Conservation (phyloP, 2,888 invertebrate species). For the Gymnocheta viridis region DNA sequence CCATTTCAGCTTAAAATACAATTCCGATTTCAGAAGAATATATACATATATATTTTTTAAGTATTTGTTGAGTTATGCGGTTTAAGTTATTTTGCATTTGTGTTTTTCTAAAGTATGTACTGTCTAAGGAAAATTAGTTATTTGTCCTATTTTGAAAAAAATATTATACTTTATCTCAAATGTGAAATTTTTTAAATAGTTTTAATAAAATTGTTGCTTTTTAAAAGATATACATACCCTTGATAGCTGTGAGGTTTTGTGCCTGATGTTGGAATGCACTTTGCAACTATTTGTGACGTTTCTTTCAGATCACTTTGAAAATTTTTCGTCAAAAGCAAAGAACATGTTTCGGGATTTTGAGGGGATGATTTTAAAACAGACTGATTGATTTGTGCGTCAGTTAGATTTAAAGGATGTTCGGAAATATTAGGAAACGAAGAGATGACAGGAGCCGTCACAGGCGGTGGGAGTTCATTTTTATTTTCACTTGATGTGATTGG, state of each 20-base stretch:
- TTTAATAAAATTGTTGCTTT: too few relatives aligned
- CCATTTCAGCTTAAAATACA: too few relatives aligned
- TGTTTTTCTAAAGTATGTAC: too few relatives aligned
- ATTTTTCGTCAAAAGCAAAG: not conserved
- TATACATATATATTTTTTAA: too few relatives aligned
- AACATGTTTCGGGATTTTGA: not conserved
- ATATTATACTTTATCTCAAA: too few relatives aligned
- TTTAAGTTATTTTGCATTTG: too few relatives aligned
- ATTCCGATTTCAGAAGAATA: too few relatives aligned
- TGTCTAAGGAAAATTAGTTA: too few relatives aligned
- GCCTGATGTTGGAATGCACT: not conserved
- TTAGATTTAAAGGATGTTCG: not conserved
- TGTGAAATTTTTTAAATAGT: too few relatives aligned
- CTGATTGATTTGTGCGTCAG: constrained; percentile 11
- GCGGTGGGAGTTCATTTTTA: constrained; percentile 60
- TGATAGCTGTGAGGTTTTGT: constrained; percentile 48
- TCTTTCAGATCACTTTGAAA: constrained; percentile 22
- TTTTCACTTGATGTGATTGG: constrained; percentile 33
- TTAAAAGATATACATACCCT: constrained; percentile 43
- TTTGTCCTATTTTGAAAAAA: too few relatives aligned
- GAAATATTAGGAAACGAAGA: not conserved
- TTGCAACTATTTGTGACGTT: not conserved
- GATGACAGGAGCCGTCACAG: constrained; percentile 3
- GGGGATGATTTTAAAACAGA: not conserved
- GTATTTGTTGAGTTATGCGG: too few relatives aligned